phyloP scores from a whole-genome alignment of 2,888 invertebrate genomes.

The Drosophila differens region DNA sequence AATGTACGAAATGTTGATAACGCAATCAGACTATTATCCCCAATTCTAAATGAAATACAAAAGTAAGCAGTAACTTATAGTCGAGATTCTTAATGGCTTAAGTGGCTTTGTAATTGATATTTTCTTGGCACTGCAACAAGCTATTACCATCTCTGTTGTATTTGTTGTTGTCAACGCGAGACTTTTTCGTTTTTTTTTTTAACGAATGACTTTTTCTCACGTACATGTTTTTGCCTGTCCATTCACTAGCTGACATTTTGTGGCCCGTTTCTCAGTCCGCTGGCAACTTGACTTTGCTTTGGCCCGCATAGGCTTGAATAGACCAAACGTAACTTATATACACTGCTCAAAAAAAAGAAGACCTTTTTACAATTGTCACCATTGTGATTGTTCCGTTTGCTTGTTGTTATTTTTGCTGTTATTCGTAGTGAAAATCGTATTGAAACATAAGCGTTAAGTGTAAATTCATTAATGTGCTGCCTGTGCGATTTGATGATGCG shows the following conservation, averaged over 20 bases:
- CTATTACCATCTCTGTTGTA: conserved; percentile 28
- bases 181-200: conserved; percentile 20
- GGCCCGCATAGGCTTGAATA: conserved; percentile 38
- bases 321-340: conserved; percentile 26
- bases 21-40: neutral
- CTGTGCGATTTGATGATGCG: neutral
- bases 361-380: conserved; percentile 7
- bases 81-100: neutral
- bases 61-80: conserved; percentile 8
- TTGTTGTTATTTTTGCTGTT: neutral
- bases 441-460: conserved; percentile 19
- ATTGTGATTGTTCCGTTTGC: neutral
- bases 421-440: conserved; percentile 5
- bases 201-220: conserved; percentile 66
- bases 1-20: neutral
- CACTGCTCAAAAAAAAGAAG: conserved; percentile 5
- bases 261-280: conserved; percentile 23
- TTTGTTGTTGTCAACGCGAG: neutral
- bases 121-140: conserved; percentile 32
- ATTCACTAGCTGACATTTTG: conserved; percentile 45
- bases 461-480: conserved; percentile 4
- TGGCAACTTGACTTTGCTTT: conserved; percentile 26
- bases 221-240: conserved; percentile 38
- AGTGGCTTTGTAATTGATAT: conserved; percentile 43
- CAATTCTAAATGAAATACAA: neutral